A percentile compares a stretch with the other conserved stretches of the same genome.
phyloP scores from a whole-genome alignment of 2,888 invertebrate genomes.

The Clivina fossor region DNA sequence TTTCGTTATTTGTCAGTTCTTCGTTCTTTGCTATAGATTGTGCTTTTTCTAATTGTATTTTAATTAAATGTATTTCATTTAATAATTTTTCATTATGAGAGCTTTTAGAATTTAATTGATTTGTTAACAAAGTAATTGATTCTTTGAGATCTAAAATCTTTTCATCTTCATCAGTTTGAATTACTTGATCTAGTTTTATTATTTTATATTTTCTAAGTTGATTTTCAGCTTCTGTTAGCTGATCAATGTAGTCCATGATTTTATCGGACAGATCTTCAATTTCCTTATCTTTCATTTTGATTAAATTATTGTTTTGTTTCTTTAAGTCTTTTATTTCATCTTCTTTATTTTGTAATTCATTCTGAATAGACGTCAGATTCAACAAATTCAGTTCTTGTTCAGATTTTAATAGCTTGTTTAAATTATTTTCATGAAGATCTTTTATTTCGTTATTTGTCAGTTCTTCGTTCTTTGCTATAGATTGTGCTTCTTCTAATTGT shows the following conservation, averaged over 20 bases:
- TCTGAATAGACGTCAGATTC: too few species aligned
- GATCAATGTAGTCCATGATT: conserved; percentile 8
- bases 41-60: not conserved
- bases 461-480: not conserved
- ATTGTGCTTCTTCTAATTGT: not conserved
- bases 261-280: conserved; percentile 7
- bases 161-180: not conserved
- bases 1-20: not conserved
- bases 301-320: not conserved
- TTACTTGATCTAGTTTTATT: conserved; percentile 26
- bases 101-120: not conserved
- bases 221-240: conserved; percentile 14
- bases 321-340: not conserved
- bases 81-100: not conserved
- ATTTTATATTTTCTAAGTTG: conserved; percentile 14
- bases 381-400: too few species aligned
- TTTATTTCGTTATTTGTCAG: not conserved
- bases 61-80: not conserved
- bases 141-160: conserved; percentile 11
- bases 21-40: not conserved
- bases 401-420: not conserved
- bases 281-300: conserved; percentile 6
- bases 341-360: too few species aligned
- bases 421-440: too few species aligned
- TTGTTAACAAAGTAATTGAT: not conserved